Evolutionary conservation across 2,888 invertebrate species (phyloP), one percentile per base, ranked within the genome.

Genomic region (Epistrophe grossulariae): DNA sequence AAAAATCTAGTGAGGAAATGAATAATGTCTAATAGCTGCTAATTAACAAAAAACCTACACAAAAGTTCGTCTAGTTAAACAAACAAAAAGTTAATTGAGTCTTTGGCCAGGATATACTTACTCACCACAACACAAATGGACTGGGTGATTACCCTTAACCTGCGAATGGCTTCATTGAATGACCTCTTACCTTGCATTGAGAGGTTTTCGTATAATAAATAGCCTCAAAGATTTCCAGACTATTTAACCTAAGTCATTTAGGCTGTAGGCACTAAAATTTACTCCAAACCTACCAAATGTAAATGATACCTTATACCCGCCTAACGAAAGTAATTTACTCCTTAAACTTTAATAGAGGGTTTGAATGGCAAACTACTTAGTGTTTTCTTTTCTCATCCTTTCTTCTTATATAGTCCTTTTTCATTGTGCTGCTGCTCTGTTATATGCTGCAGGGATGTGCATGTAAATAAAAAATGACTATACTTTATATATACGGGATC

Each of bases 211-310:
- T 40, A 10, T 60, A 31, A 57, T 73, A 68, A 88, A 88, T 88
- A 77, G 84, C 79, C 76, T 71, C 40, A 71, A 50, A 88, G 88
- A 89, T 89, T 89, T 89, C 89, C 89, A 89, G 89, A 80, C 89
- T 89, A 88, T 89, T 89, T 89, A 89, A 89, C 87, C 82, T 84
- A 55, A 83, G 85, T 79, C 82, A 79, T 85, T 85, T 82, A 43
- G 55, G 68, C 82, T 70, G 15, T 48, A 76, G 87, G 84, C 82
- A 73, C 81, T 28, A 73, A 68, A 60, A n/a, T 52, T 38, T 68
- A 68, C 43, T 13, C 3, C 17, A 19, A 7, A 17, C 59, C 13
- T 0, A 7, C 8, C 8, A 8, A n/a, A 31, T 28, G 15, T 15
- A 55, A 15, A 55, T 55, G 15, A 31, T 31, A 31, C 31, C 35